Conservation (phyloP, 2,888 invertebrate genomes). For the Plusia festucae region DNA sequence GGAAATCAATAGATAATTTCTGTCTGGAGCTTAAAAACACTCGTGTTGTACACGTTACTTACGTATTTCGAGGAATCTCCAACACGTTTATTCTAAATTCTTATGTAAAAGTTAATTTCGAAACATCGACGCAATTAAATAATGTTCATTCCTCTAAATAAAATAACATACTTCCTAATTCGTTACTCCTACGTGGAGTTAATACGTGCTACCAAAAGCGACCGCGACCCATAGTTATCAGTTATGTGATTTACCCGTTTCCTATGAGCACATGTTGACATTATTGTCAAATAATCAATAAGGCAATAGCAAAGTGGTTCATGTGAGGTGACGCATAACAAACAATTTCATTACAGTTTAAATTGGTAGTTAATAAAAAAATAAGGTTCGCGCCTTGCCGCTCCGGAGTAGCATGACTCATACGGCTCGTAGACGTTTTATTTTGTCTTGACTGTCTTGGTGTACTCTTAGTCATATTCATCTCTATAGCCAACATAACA, state of each 20-base stretch:
- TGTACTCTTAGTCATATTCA: conserved; percentile 68
- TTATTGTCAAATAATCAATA: conserved; percentile 56
- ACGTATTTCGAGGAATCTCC: not conserved
- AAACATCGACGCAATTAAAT: not conserved
- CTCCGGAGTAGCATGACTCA: conserved; percentile 73
- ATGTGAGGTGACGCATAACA: conserved; percentile 61
- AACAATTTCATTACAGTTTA: conserved; percentile 76
- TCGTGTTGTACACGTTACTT: not conserved
- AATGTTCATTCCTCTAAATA: not conserved
- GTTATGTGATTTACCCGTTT: conserved; percentile 2
- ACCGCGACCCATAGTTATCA: not conserved
- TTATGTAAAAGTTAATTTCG: not conserved
- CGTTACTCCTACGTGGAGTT: conserved; percentile 7
- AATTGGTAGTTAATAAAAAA: conserved; percentile 80
- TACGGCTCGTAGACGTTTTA: conserved; percentile 63
- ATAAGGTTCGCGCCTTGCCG: conserved; percentile 64
- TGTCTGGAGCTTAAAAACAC: not conserved
- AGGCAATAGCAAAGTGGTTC: conserved; percentile 53
- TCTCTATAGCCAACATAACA: conserved; percentile 45
- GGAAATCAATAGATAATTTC: not conserved
- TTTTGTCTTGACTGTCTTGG: conserved; percentile 67
- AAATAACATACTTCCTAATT: not conserved
- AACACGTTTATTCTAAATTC: not conserved
- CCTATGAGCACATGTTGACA: conserved; percentile 3
- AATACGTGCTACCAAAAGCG: not conserved